phyloP scores from a whole-genome alignment of 1,140 invertebrate species.

The Caenorhabditis tropicalis region DNA sequence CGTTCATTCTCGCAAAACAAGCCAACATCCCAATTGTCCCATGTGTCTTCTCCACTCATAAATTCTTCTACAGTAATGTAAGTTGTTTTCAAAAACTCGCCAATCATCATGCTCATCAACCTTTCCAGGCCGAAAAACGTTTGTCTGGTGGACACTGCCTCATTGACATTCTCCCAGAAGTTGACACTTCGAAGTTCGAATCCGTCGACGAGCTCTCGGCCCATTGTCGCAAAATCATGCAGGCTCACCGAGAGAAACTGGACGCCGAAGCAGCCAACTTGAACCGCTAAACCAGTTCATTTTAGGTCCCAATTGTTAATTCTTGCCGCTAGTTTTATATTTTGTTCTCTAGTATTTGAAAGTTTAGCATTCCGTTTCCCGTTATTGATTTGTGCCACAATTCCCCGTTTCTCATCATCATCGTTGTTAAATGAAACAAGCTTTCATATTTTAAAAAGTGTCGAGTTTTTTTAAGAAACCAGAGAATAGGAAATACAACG shows the following conservation, averaged over 20 bases:
- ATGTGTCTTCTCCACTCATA: conserved; percentile 56
- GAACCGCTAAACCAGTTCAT: neutral
- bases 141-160: conserved; percentile 45
- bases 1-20: conserved; percentile 74
- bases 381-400: neutral
- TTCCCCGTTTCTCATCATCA: neutral
- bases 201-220: conserved; percentile 52
- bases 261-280: conserved; percentile 36
- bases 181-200: conserved; percentile 52
- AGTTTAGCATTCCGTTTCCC: neutral
- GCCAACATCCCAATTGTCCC: conserved; percentile 63
- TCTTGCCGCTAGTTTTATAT: conserved; percentile 6
- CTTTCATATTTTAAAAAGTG: no score
- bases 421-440: neutral
- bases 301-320: neutral
- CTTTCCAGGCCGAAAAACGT: neutral
- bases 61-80: conserved; percentile 54
- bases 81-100: no score
- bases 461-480: no score
- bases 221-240: conserved; percentile 47
- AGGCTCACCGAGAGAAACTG: conserved; percentile 41
- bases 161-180: conserved; percentile 52
- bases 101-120: no score
- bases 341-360: neutral
- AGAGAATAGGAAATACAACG: no score